Base-by-base conservation (phyloP, 1,140 invertebrate species). In the Lepidurus couesii region DNA sequence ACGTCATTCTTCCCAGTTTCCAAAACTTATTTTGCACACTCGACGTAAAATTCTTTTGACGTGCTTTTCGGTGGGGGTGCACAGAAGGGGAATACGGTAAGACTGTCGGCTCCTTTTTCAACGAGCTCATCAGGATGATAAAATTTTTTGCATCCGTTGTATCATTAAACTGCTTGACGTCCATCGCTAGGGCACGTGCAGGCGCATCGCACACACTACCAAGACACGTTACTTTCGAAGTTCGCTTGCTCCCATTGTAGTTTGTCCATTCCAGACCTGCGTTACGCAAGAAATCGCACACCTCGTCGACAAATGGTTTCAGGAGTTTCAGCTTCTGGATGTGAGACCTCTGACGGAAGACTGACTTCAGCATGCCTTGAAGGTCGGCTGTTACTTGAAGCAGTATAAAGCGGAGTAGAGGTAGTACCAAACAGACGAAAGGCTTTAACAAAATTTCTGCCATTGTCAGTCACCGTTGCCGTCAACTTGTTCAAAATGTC, bases 161-260 rank as follows among this genome's bases (percentile, higher is more conserved):
- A 74, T 7, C 76, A 45, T 45, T 77, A 45, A 73, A 73, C 16
- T 78, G 53, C 43, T 44, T 73, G 11, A 78, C 42, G 9, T 78
- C 42, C 47, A 53, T 73, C 43, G 73, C n/a, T 21, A 78, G 21
- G 16, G n/a, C n/a, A n/a, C n/a, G n/a, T n/a, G 45, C 45, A 47
- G 45, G 45, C 45, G 45, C 45, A 47, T 47, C 45, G 45, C 45
- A 47, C 10, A 53, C 34, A 6, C 77, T 7, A n/a, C 24, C 11
- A n/a, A 34, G 1, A 9, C 21, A 53, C 1, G 43, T n/a, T 21
- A 78, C 47, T 26, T 53, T 75, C 11, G 77, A 73, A 11, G 16
- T 42, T 42, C 26, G 21, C 11, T 42, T 26, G 16, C 8, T 73
- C 5, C 45, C 47, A 1, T 42, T 65, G n/a, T 1, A 21, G 43